phyloP scores from a whole-genome alignment of 2,888 invertebrate species.

The Notocelia uddmanniana region DNA sequence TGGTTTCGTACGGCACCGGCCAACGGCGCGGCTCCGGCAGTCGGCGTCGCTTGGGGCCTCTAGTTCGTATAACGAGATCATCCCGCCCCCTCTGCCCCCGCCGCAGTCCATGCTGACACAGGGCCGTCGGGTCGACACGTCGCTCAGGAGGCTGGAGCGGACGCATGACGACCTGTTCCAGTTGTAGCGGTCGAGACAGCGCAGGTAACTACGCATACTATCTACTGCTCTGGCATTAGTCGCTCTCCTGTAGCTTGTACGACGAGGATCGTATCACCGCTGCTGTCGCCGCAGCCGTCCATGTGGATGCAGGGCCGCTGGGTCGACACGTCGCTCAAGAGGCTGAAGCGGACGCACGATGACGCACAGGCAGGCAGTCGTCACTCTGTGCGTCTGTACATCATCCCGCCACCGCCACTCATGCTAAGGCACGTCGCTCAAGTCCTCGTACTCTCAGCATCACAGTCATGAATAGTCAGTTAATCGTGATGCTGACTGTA shows the following conservation, averaged over 20 bases:
- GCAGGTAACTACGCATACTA: constrained; percentile 9
- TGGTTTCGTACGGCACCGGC: constrained; percentile 82
- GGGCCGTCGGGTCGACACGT: constrained; percentile 92
- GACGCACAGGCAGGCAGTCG: too few species aligned
- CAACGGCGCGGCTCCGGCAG: constrained; percentile 85
- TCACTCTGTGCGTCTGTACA: too few species aligned
- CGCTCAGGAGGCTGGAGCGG: constrained; percentile 92
- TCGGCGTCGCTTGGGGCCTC: constrained; percentile 83
- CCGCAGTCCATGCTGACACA: constrained; percentile 91
- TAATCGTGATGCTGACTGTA: too few species aligned
- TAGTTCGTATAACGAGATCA: constrained; percentile 78
- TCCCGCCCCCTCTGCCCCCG: constrained; percentile 82
- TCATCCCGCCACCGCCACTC: too few species aligned
- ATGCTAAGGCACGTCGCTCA: too few species aligned
- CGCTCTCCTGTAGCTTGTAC: constrained; percentile 78
- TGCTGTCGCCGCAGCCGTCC: constrained; percentile 86
- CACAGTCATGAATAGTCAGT: too few species aligned
- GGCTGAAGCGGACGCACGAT: constrained; percentile 94
- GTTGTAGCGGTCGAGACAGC: constrained; percentile 89
- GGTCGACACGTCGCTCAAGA: constrained; percentile 92
- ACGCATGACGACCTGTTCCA: constrained; percentile 96
- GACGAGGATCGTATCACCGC: constrained; percentile 80
- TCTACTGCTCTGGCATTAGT: constrained; percentile 50
- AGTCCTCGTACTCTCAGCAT: too few species aligned
- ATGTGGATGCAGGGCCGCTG: constrained; percentile 93